Conservation (phyloP, 2,797 vertebrate genomes). For the Sebastes hubbsi region DNA sequence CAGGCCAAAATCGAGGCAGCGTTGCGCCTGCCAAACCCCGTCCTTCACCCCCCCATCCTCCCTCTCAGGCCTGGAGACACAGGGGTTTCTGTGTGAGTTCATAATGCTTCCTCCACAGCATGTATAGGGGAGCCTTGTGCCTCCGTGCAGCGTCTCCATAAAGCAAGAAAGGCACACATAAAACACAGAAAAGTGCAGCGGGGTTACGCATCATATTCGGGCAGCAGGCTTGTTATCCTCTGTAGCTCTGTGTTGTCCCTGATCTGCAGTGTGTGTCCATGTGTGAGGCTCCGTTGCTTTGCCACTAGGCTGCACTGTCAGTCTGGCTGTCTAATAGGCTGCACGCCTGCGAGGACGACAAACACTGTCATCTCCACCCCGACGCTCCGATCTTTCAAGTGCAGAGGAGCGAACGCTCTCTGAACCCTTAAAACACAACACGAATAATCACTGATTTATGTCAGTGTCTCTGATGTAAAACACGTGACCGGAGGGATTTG, state of each 20-base stretch:
- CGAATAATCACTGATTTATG: conserved; percentile 36
- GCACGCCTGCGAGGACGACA: conserved; percentile 50
- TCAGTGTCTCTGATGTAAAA: conserved; percentile 22
- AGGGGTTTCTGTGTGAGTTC: conserved; percentile 74
- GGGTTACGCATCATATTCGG: conserved; percentile 4
- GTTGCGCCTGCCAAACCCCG: conserved; percentile 65
- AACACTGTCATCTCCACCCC: conserved; percentile 53
- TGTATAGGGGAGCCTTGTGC: conserved; percentile 65
- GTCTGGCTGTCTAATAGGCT: conserved; percentile 72
- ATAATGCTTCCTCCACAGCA: conserved; percentile 70
- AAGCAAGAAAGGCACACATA: conserved; percentile 14
- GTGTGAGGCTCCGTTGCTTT: conserved; percentile 62
- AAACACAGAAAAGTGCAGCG: conserved; percentile 5
- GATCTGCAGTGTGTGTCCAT: conserved; percentile 47
- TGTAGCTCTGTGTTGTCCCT: conserved; percentile 36
- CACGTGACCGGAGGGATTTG: conserved; percentile 22
- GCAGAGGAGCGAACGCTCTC: conserved; percentile 31
- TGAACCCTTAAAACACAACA: conserved; percentile 32
- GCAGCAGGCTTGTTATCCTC: conserved; percentile 22
- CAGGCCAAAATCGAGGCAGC: conserved; percentile 61
- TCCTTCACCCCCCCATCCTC: conserved; percentile 7
- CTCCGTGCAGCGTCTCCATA: conserved; percentile 46
- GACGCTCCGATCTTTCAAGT: conserved; percentile 41
- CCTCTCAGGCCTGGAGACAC: conserved; percentile 64
- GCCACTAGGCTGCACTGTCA: conserved; percentile 80